Percentiles rank a stretch among this genome's conserved stretches.
Conservation (phyloP, 64 coral and sea anemone species). For the Pocillopora verrucosa region DNA sequence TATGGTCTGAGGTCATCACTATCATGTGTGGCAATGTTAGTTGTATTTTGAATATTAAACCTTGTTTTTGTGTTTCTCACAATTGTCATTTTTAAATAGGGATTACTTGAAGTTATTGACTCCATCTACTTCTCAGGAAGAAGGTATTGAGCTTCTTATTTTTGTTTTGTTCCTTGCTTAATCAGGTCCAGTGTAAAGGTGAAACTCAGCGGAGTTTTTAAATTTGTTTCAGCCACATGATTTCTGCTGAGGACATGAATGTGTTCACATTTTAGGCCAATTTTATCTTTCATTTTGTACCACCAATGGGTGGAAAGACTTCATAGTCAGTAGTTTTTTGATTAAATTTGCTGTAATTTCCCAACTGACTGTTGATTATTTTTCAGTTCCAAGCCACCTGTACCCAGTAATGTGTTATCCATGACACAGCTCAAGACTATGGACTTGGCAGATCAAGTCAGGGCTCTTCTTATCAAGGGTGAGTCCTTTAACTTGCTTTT, state of each 20-base stretch:
- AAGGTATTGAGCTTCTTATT: slow-evolving; percentile 27
- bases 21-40: too few species aligned
- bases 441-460: slow-evolving; percentile 95
- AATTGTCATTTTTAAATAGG: slow-evolving; percentile 18
- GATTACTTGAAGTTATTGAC: slow-evolving; percentile 80
- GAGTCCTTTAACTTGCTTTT: not conserved
- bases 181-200: not conserved
- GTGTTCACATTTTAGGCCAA: too few species aligned
- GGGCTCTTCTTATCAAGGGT: slow-evolving; percentile 90
- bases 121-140: slow-evolving; percentile 70
- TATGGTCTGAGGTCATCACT: too few species aligned
- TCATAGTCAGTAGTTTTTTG: not conserved
- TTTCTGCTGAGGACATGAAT: too few species aligned
- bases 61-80: too few species aligned
- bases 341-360: not conserved
- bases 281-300: not conserved
- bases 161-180: not conserved
- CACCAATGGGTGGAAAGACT: too few species aligned
- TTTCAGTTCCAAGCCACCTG: slow-evolving; percentile 48
- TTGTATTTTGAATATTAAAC: too few species aligned
- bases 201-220: not conserved
- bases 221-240: too few species aligned
- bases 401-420: slow-evolving; percentile 84
- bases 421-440: slow-evolving; percentile 91
- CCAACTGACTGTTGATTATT: not conserved